phyloP scores from a whole-genome alignment of 1,140 invertebrate species.

The Drosophila orosa region DNA sequence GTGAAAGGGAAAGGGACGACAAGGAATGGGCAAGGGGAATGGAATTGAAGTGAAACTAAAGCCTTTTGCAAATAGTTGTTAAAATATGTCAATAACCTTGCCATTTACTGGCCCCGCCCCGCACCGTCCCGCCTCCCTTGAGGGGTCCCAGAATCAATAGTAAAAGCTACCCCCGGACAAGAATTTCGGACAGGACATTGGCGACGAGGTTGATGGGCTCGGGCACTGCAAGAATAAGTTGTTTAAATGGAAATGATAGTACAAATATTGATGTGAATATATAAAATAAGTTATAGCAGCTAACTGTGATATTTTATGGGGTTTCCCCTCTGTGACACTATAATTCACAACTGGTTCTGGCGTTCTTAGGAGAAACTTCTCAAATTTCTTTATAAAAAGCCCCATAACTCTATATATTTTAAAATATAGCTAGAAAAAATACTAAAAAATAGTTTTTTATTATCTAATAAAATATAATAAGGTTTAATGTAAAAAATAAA shows the following conservation, averaged over 20 bases:
- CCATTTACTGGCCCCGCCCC: conserved; percentile 50
- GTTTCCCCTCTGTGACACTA: background rate
- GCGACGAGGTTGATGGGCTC: conserved; percentile 25
- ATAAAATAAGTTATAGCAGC: no score
- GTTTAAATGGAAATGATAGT: no score
- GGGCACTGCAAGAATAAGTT: conserved; percentile 2
- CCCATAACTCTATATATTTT: no score
- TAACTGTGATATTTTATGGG: no score
- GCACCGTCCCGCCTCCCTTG: background rate
- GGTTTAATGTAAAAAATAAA: accelerated
- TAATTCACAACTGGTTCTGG: background rate
- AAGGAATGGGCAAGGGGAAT: conserved; percentile 27
- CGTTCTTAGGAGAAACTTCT: no score
- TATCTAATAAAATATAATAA: background rate
- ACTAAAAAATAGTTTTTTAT: background rate
- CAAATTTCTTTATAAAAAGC: no score
- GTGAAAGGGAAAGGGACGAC: conserved; percentile 21
- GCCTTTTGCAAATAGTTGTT: conserved; percentile 82
- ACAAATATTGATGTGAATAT: no score
- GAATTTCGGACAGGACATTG: conserved; percentile 63
- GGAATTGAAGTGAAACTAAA: conserved; percentile 80
- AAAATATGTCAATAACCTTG: conserved; percentile 80
- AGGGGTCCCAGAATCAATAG: conserved; percentile 59
- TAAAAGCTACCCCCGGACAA: conserved; percentile 50
- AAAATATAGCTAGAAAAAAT: background rate